These are phyloP conservation scores for Euglossa dilemma DNA, from an alignment of 1,140 invertebrate genomes.

Conservation along the genomic window DNA sequence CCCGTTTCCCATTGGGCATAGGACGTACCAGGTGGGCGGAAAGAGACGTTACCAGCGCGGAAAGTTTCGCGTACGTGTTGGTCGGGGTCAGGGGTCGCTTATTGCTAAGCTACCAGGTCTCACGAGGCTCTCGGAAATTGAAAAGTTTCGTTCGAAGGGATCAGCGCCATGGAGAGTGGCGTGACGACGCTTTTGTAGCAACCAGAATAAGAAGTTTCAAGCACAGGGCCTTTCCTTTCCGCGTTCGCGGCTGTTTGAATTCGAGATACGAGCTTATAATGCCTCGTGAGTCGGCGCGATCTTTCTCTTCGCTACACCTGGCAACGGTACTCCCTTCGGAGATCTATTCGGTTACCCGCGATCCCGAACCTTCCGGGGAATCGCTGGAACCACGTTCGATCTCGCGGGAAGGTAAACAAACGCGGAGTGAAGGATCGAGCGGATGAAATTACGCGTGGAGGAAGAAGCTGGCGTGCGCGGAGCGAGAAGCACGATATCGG, in stretches of 20 bases:
- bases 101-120: neutral
- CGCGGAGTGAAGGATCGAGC: neutral
- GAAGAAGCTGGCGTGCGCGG: conserved; percentile 8
- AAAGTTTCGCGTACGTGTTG: neutral
- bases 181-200: neutral
- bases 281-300: too few relatives aligned
- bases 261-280: neutral
- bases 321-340: too few relatives aligned
- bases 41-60: conserved; percentile 14
- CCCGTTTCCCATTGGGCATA: neutral
- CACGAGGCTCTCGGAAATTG: neutral
- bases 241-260: neutral
- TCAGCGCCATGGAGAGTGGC: neutral
- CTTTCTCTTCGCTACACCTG: too few relatives aligned
- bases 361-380: too few relatives aligned
- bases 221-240: neutral
- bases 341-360: too few relatives aligned
- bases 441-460: conserved; percentile 29
- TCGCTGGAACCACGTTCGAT: neutral
- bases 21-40: conserved; percentile 32
- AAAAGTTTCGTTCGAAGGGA: conserved; percentile 2
- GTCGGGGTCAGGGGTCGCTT: neutral
- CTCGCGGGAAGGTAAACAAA: neutral
- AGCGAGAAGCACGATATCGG: neutral
- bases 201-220: conserved; percentile 3